Percentiles rank a stretch among this genome's conserved stretches.
Evolutionary conservation across 2,888 invertebrate species (phyloP).

Genomic region (Ectemnius continuus): DNA sequence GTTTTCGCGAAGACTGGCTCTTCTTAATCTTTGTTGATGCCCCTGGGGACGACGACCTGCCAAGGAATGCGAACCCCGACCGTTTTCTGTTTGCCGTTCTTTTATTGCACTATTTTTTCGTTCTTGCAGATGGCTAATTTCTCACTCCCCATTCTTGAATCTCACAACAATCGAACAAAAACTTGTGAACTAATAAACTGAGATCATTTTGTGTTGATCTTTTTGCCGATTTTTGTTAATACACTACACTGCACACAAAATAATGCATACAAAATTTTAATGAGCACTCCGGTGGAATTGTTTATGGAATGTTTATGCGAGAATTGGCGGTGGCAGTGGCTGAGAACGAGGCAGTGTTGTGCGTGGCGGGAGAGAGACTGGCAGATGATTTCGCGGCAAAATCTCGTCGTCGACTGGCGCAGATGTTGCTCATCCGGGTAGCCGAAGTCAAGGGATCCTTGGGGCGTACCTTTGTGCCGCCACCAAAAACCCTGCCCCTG

Average conservation of each 20-base stretch:
- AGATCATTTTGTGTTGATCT: no score
- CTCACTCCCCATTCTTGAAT: not conserved
- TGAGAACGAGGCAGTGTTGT: not conserved
- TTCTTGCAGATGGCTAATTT: not conserved
- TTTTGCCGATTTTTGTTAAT: no score
- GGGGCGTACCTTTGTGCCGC: conserved; percentile 66
- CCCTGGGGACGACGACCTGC: conserved; percentile 43
- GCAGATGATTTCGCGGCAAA: conserved; percentile 63
- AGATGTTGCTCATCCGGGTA: conserved; percentile 71
- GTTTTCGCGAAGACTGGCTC: conserved; percentile 36
- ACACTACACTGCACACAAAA: no score
- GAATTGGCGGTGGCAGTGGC: no score
- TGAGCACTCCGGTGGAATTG: no score
- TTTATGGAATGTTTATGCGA: no score
- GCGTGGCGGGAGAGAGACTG: not conserved
- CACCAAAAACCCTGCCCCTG: conserved; percentile 61
- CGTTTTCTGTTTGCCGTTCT: conserved; percentile 35
- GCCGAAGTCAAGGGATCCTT: conserved; percentile 71
- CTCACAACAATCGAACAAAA: no score
- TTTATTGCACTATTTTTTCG: conserved; percentile 24
- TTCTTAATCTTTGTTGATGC: conserved; percentile 39
- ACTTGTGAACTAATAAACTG: no score
- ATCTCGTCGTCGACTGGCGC: conserved; percentile 73
- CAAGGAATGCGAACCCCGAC: conserved; percentile 9
- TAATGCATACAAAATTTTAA: no score